Evolutionary conservation across 1,140 invertebrate species (phyloP).

Genomic region (Drosophila repletoides): DNA sequence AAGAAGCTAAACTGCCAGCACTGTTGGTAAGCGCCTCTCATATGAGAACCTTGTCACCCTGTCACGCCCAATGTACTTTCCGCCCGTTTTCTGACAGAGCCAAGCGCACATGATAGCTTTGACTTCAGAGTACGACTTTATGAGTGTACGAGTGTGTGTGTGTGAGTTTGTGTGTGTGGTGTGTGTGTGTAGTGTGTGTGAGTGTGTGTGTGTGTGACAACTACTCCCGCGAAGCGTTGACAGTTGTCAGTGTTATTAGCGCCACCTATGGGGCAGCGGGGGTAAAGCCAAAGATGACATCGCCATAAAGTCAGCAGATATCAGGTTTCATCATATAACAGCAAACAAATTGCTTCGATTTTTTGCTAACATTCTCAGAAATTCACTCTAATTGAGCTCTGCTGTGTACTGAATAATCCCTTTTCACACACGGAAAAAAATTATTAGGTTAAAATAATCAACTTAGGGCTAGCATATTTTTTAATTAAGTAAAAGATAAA

Average conservation of each 20-base stretch:
- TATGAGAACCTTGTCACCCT: background rate
- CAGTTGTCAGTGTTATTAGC: slow-evolving; percentile 75
- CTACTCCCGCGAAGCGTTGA: slow-evolving; percentile 55
- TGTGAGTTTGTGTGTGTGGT: background rate
- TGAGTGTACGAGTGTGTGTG: background rate
- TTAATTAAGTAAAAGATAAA: too few species aligned
- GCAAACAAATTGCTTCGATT: slow-evolving; percentile 1
- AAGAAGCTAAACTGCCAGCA: too few species aligned
- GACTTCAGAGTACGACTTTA: slow-evolving; percentile 13
- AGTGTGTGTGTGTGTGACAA: slow-evolving; percentile 52
- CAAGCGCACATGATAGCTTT: slow-evolving; percentile 29
- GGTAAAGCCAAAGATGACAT: background rate
- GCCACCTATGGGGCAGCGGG: slow-evolving; percentile 24
- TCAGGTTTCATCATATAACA: background rate
- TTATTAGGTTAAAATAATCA: slow-evolving; percentile 29
- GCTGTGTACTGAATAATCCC: background rate
- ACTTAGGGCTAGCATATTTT: background rate
- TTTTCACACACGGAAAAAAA: slow-evolving; percentile 43
- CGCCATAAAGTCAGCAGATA: slow-evolving; percentile 11
- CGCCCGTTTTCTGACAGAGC: slow-evolving; percentile 41
- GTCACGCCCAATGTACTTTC: background rate
- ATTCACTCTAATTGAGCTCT: slow-evolving; percentile 46
- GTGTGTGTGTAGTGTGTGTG: slow-evolving; percentile 3
- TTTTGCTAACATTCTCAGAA: background rate
- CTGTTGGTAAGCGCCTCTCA: slow-evolving; percentile 25